A percentile compares a stretch with the other conserved stretches of the same genome.
Evolutionary conservation across 2,888 invertebrate genomes (phyloP).

Genomic region (Nephrotoma appendiculata): DNA sequence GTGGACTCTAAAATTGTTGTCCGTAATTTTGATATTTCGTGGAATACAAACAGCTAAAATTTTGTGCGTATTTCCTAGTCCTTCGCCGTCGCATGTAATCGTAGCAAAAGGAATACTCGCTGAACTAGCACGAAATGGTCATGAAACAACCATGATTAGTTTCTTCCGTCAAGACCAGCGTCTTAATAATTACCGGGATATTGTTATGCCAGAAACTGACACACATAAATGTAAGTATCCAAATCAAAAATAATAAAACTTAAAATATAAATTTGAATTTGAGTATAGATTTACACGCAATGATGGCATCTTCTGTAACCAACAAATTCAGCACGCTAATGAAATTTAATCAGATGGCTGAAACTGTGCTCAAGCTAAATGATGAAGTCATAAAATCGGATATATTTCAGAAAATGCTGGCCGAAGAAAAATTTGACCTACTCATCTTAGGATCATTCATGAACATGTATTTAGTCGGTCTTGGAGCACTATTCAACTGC

Average conservation of each 20-base stretch:
- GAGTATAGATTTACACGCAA: no score
- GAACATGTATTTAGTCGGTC: conserved; percentile 19
- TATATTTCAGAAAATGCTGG: conserved; percentile 10
- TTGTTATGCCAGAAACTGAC: not conserved
- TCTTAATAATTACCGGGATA: not conserved
- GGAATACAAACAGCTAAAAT: not conserved
- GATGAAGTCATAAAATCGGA: not conserved
- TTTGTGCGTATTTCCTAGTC: not conserved
- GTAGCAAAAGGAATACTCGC: not conserved
- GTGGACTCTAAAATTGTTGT: no score
- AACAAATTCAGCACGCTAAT: not conserved
- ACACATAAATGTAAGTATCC: not conserved
- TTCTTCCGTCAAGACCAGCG: not conserved
- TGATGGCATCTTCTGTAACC: no score
- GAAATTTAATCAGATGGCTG: not conserved
- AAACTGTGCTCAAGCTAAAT: not conserved
- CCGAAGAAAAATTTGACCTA: conserved; percentile 18
- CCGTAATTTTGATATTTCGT: no score
- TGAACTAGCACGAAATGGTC: not conserved
- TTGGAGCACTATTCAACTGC: conserved; percentile 22
- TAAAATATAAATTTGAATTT: no score
- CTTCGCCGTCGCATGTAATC: not conserved
- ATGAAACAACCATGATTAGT: not conserved
- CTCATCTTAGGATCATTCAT: conserved; percentile 18
- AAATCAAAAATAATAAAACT: not conserved